Base-by-base conservation (phyloP, 2,797 vertebrate genomes). In the Gorsachius magnificus region DNA sequence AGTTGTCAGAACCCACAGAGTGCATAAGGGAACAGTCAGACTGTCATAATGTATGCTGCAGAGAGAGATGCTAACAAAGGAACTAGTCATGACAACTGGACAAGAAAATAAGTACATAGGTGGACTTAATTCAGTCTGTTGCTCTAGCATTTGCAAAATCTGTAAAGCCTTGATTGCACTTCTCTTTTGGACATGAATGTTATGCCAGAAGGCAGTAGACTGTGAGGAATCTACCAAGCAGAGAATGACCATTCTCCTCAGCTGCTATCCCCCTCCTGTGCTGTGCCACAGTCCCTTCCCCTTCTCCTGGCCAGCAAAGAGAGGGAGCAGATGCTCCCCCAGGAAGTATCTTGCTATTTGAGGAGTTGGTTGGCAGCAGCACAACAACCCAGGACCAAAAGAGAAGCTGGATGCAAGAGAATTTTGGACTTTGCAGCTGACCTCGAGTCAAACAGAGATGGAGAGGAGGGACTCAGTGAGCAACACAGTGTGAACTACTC, bases 401-500 rank as follows among this genome's bases (percentile, higher is more conserved):
- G 5, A 33, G 35, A 77, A 43, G 8, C 1, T 66, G 29, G 19
- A 41, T 71, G 24, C 29, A 79, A 41, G n/a, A 41, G 12, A 71
- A 48, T 33, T 51, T 71, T 18, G 28, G 16, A 41, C 8, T 68
- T 69, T 16, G 9, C 5, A 22, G 16, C 11, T 45, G 19, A 11
- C 7, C 9, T 77, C 0, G 0, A 43, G 29, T 41, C 28, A 63
- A 68, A 80, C 21, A 69, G 51, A 83, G n/a, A 31, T 1, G 4
- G 10, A 9, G 9, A 80, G 21, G 8, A 57, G 25, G 11, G 10
- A 41, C 17, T 61, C 31, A 20, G 25, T 53, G 15, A 56, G 33
- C 16, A 86, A 5, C 28, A 20, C 25, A 64, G 6, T 0, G 0
- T 46, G 35, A 83, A 54, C 21, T 38, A 14, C 9, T 22, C 5